Base-by-base conservation (phyloP, 2,888 invertebrate species). In the Caenorhabditis wallacei region DNA sequence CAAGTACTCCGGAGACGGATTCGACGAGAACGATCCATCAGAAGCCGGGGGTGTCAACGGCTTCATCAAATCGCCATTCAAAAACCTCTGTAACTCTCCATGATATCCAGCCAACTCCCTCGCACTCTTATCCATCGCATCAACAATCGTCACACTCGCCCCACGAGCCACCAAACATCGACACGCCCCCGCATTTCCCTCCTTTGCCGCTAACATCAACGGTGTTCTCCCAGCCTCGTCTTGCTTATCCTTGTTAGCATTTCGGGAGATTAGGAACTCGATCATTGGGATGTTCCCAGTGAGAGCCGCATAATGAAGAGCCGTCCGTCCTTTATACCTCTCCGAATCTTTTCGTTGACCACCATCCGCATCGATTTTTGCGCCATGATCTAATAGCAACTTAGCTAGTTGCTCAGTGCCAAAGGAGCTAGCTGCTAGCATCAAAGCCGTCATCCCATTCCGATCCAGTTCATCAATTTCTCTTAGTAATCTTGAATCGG, bases 41-140 rank as follows among this genome's bases (percentile, higher is more conserved):
- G 79, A 82, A 20, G 72, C 74, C 18, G 82, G 82, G 8, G 82
- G 82, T 43, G 82, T 82, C 69, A 79, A 22, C 5, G 53, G 20
- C 1, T 4, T 5, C 7, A 1, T 8, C 1, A 22, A 53, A 10
- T 1, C 11, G 22, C 10, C 22, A 10, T 11, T 22, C 18, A 54
- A 43, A 10, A 8, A 59, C 11, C 1, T 24, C 11, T n/a, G 43
- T 35, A 13, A 48, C 46, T 35, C 72, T 72, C 40, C 59, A 16
- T 8, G 72, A 72, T 13, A 30, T 8, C 30, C 30, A 5, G 30
- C 30, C 3, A 5, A 30, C 30, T 30, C 4, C 8, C 3, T 3
- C 1, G 79, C 70, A 3, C 63, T 64, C 30, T 64, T 79, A 2
- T 80, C 72, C 20, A 48, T 43, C 2, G 37, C 37, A 48, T 79